Evolutionary conservation across 35 echinoderm and acorn worm species (phyloP).

Genomic region (Strongylocentrotus purpuratus): DNA sequence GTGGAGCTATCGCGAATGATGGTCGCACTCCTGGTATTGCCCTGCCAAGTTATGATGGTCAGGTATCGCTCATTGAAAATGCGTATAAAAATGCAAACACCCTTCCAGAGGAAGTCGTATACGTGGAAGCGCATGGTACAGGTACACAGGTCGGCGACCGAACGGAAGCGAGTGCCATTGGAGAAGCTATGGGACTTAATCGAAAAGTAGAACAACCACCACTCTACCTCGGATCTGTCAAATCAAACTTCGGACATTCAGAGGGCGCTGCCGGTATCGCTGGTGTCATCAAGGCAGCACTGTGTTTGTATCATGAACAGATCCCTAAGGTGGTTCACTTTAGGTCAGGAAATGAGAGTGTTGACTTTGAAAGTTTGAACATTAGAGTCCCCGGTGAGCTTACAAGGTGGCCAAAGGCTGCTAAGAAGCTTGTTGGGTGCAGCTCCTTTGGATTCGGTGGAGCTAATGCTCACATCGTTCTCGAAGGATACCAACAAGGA

Average conservation of each 20-base stretch:
- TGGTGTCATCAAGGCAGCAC: conserved; percentile 87
- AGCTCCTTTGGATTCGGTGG: conserved; percentile 99
- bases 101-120: conserved; percentile 72
- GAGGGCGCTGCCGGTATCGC: conserved; percentile 90
- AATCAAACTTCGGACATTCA: conserved; percentile 92
- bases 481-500: conserved; percentile 80
- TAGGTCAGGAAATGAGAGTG: conserved; percentile 83
- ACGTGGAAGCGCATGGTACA: conserved; percentile 90
- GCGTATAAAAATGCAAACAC: conserved; percentile 75
- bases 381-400: conserved; percentile 84
- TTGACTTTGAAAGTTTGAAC: conserved; percentile 79
- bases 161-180: conserved; percentile 92
- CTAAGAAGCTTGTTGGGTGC: conserved; percentile 77
- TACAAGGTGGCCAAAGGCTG: conserved; percentile 85
- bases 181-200: conserved; percentile 80
- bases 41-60: conserved; percentile 91
- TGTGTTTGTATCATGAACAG: conserved; percentile 78
- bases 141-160: conserved; percentile 93
- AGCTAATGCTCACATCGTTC: conserved; percentile 92
- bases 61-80: conserved; percentile 74
- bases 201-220: conserved; percentile 80
- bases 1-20: conserved; percentile 87
- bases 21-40: conserved; percentile 94
- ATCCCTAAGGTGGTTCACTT: conserved; percentile 97
- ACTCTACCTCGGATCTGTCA: conserved; percentile 87